Evolutionary conservation across 2,888 invertebrate species (phyloP).

Genomic region (Amphimallon solstitiale): DNA sequence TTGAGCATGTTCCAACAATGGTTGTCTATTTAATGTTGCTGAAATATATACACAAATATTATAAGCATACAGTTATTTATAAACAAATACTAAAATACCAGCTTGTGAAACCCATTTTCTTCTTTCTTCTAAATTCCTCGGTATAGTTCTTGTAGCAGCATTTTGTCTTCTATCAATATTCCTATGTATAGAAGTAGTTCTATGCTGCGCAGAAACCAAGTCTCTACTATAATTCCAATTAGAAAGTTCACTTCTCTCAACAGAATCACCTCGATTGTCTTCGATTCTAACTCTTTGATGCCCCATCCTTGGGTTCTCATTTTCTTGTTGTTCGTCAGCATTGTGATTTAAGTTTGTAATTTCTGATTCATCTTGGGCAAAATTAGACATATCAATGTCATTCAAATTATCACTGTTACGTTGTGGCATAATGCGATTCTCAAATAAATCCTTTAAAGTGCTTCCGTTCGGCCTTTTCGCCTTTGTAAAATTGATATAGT

Average conservation of each 20-base stretch:
- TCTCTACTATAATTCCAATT: constrained; percentile 10
- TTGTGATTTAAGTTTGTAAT: too few species aligned
- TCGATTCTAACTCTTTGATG: not conserved
- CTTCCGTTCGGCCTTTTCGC: not conserved
- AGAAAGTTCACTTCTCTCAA: not conserved
- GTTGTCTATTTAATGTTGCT: constrained; percentile 33
- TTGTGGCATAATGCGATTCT: constrained; percentile 1
- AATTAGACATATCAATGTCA: not conserved
- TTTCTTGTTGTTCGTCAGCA: too few species aligned
- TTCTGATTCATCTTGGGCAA: not conserved
- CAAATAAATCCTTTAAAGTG: constrained; percentile 16
- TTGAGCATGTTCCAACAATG: constrained; percentile 65
- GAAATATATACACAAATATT: not conserved
- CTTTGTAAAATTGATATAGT: not conserved
- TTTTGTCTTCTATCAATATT: constrained; percentile 36
- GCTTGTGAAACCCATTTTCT: constrained; percentile 42
- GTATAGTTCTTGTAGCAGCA: constrained; percentile 29
- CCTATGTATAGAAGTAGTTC: constrained; percentile 46
- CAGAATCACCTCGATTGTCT: constrained; percentile 8
- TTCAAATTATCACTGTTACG: not conserved
- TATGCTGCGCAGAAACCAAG: constrained; percentile 21
- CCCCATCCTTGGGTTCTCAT: not conserved
- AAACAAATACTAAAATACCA: constrained; percentile 33
- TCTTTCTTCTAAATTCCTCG: constrained; percentile 41
- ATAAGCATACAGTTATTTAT: not conserved